Base-by-base conservation (phyloP, 2,888 invertebrate species). In the Megamerina dolium region DNA sequence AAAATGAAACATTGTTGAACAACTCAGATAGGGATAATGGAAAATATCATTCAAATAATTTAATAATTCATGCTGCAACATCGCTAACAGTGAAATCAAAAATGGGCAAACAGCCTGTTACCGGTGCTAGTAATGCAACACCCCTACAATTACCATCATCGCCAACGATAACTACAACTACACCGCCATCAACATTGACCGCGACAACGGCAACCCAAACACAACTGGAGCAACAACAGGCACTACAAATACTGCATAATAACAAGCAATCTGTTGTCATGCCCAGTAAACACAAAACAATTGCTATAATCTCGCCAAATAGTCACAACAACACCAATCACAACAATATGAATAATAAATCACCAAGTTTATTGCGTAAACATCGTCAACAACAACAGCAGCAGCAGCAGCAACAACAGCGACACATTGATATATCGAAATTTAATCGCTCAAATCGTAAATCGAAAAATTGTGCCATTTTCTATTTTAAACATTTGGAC, bases 401-500 rank as follows among this genome's bases (percentile, higher is more conserved):
- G 39, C 51, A 49, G 45, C 74, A 76, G 48, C 46, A 48, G 29
- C 71, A 77, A 36, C 59, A 56, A 41, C 54, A 52, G 45, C 75
- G 77, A 50, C 75, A 75, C 55, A 72, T 75, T 32, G 75, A 80
- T 66, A 73, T 76, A 27, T 79, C 80, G 29, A 79, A 77, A 65
- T 80, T 77, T 63, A 82, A 80, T 63, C 77, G 85, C 56, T 82
- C 87, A 9, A 83, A 85, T 68, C 75, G 85, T 54, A 85, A 82
- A 68, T 85, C 87, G 14, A 86, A 85, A 68, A 88, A 89, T 67
- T 79, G 82, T 66, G 90, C 83, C 54, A 87, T 83, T 49, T 89
- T 85, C 71, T 89, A 90, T 73, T 89, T 87, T 71, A 85, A 80
- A 68, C 90, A 90, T 69, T 79, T 82, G 69, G 90, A 91, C 66